Base-by-base conservation (phyloP, 2,888 invertebrate genomes). In the Nemotelus pantherinus region DNA sequence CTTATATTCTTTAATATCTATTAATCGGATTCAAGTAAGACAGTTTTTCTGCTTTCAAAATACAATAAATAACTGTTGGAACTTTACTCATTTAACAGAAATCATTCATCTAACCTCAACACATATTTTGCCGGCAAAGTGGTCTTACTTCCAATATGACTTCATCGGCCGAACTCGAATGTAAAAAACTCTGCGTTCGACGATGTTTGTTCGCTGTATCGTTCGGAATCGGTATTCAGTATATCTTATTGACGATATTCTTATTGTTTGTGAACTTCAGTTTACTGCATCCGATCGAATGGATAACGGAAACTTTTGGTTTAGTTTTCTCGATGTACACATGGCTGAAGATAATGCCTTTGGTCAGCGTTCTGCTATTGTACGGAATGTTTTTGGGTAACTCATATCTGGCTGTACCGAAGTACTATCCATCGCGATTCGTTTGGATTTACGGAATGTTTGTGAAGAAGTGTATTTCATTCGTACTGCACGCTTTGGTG, bases 381-480 rank as follows among this genome's bases (percentile, higher is more conserved):
- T 93, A 93, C 86, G 92, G 93, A n/a, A 88, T 93, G 58, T 88
- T 93, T 53, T 91, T 92, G 83, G 92, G 92, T 65, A 93, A 92
- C 83, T 91, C 91, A 80, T 93, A 93, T 82, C 88, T 93, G 44
- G 87, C 89, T 41, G 89, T 90, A 70, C 87, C 90, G 55, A 88
- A 89, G 0, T 93, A 91, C 82, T 89, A 90, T 80, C 89, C 90
- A 57, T 93, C 92, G 10, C 89, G 94, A 82, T 93, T 93, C 82
- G 89, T 89, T 2, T 91, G 91, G 87, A 88, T 94, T 72, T 83
- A 91, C 50, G 89, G 89, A 55, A 88, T 92, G 81, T 91, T 92
- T 81, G 89, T 92, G 0, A 79, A 90, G 0, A 92, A 92, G 82
- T 90, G 92, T 80, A 81, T 82, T 0, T 85, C 85, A 3, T 78